A percentile compares a stretch with the other conserved stretches of the same genome.
Conservation (phyloP, 1,140 invertebrate genomes). For the Eubasilissa regina region DNA sequence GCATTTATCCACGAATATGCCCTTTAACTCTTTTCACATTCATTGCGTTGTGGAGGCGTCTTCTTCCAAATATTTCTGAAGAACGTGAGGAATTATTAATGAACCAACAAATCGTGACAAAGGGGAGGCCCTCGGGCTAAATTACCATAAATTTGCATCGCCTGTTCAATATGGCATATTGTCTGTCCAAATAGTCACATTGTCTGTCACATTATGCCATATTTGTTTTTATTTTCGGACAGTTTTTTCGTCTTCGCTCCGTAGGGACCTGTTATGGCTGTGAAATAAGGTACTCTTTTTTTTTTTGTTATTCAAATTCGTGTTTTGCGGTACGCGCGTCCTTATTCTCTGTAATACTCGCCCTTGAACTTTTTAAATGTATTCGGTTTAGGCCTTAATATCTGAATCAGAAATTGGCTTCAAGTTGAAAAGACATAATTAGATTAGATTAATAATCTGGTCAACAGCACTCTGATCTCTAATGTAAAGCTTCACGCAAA, state of each 20-base stretch:
- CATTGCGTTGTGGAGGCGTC: not conserved
- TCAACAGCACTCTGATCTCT: no score
- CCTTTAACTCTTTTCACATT: slow-evolving; percentile 17
- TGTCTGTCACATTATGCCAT: slow-evolving; percentile 22
- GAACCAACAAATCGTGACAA: slow-evolving; percentile 15
- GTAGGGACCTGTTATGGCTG: not conserved
- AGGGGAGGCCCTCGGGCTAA: not conserved
- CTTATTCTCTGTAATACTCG: not conserved
- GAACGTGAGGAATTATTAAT: slow-evolving; percentile 25
- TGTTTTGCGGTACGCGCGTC: slow-evolving; percentile 10
- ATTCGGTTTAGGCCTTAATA: no score
- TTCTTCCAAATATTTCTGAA: slow-evolving; percentile 8
- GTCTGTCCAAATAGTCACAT: not conserved
- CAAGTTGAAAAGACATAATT: no score
- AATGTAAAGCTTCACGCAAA: no score
- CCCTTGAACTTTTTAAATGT: not conserved
- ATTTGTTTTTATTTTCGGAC: not conserved
- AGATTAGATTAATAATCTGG: no score
- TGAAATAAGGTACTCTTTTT: slow-evolving; percentile 6
- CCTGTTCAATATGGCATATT: slow-evolving; percentile 21
- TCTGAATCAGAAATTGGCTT: not conserved
- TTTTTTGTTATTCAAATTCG: slow-evolving; percentile 8
- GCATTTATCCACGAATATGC: not conserved
- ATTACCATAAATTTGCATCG: slow-evolving; percentile 33
- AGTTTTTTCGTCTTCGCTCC: not conserved